phyloP scores from a whole-genome alignment of 2,888 invertebrate species.

The Sarcophaga rosellei region DNA sequence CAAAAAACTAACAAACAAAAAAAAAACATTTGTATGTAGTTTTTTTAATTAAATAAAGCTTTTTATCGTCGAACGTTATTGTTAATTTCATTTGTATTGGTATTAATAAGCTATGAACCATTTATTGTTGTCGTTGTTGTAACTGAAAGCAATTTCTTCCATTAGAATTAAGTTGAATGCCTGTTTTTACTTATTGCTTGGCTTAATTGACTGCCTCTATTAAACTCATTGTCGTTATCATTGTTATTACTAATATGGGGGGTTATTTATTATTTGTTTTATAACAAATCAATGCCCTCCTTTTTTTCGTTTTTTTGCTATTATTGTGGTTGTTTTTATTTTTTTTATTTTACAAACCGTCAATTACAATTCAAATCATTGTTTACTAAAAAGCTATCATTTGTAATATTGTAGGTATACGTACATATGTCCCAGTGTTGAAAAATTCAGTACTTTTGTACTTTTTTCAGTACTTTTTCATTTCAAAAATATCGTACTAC shows the following conservation, averaged over 20 bases:
- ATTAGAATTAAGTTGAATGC: slow-evolving; percentile 15
- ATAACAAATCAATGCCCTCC: slow-evolving; percentile 27
- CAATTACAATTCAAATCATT: slow-evolving; percentile 16
- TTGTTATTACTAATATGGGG: no score
- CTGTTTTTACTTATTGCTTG: not conserved
- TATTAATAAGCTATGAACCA: slow-evolving; percentile 1
- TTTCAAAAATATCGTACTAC: no score
- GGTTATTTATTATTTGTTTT: slow-evolving; percentile 16
- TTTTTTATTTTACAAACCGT: slow-evolving; percentile 3
- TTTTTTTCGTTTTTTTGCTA: slow-evolving; percentile 1
- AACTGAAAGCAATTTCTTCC: slow-evolving; percentile 7
- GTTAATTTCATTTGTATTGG: slow-evolving; percentile 1
- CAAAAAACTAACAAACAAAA: slow-evolving; percentile 43
- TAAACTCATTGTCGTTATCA: slow-evolving; percentile 5
- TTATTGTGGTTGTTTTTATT: not conserved
- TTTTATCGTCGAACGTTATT: slow-evolving; percentile 13
- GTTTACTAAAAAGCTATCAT: slow-evolving; percentile 1
- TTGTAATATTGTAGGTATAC: no score
- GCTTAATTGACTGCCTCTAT: not conserved
- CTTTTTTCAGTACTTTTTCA: no score
- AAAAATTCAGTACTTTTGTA: no score
- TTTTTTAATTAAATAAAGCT: slow-evolving; percentile 45
- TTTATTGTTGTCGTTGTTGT: not conserved
- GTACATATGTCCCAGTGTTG: no score
- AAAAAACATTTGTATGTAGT: not conserved